Base-by-base conservation (phyloP, 2,113 vertebrate species). In the Phylloscopus trochiloides region DNA sequence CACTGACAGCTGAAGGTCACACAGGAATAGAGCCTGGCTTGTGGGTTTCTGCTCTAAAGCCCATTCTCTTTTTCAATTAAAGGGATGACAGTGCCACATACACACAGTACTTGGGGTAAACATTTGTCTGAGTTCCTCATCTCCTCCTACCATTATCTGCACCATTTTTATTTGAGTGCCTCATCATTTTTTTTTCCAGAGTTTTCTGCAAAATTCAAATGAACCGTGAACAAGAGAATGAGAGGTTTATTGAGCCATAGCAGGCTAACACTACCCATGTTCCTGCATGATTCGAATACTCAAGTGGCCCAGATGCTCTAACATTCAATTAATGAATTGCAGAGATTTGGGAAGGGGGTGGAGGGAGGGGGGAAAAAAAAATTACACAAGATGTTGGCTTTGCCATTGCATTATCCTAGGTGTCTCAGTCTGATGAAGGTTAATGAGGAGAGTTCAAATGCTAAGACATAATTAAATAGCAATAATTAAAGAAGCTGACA, bases 131-230 rank as follows among this genome's bases (percentile, higher is more conserved):
- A 93, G 75, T 94, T 97, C 94, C 90, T 92, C 95, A 92, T 94
- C 82, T 97, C 95, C 95, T 96, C 94, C 96, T 96, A 67, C 97
- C 91, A 94, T 97, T 95, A 96, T 95, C 95, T 84, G 90, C 89
- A 92, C 88, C 54, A 73, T 91, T 97, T 96, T 95, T 94, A 95
- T 92, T 85, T 95, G 78, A 97, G 93, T 70, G 90, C 86, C 48
- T 96, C 86, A 48, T 95, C 90, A 86, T 59, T 25, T 92, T 66
- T 92, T n/a, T 87, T n/a, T 1, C 63, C 94, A 29, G 92, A 92
- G 83, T 96, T 95, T 97, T 97, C 90, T 97, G 92, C 96, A 97
- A 97, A 96, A 97, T 96, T 96, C 94, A 96, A 97, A 97, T 96
- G 97, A 97, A 96, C 90, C 94, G 34, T 97, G 96, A 96, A 97